phyloP scores from a whole-genome alignment of 92 coral and sea anemone genomes.

The Pocillopora meandrina region DNA sequence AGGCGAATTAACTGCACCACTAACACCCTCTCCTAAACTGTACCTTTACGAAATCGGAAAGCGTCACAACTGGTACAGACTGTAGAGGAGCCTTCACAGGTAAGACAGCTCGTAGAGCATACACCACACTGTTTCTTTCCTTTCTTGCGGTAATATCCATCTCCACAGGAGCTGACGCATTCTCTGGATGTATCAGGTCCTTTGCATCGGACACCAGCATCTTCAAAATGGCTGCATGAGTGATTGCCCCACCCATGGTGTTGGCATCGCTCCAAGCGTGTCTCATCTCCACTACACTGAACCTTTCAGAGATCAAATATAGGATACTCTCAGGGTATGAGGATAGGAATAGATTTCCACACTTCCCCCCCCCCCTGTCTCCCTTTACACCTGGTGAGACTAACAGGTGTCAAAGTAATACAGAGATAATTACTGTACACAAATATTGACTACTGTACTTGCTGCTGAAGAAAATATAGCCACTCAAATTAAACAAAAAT shows the following conservation, averaged over 20 bases:
- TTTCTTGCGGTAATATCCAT: conserved; percentile 65
- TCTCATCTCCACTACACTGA: conserved; percentile 70
- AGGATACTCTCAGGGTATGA: neutral
- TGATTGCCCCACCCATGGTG: conserved; percentile 83
- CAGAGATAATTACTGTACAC: neutral
- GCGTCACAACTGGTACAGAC: conserved; percentile 78
- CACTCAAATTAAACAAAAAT: neutral
- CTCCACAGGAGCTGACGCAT: conserved; percentile 77
- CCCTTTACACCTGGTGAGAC: too few relatives aligned
- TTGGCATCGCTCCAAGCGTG: conserved; percentile 59
- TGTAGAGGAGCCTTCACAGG: conserved; percentile 60
- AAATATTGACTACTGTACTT: neutral
- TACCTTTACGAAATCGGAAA: conserved; percentile 73
- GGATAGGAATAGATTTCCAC: too few relatives aligned
- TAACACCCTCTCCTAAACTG: neutral
- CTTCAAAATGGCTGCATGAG: conserved; percentile 92
- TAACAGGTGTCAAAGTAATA: neutral
- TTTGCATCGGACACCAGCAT: conserved; percentile 85
- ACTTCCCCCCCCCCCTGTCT: too few relatives aligned
- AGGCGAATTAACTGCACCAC: too few relatives aligned
- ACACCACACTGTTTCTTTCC: conserved; percentile 58
- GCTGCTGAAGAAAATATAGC: neutral
- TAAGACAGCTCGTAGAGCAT: conserved; percentile 73
- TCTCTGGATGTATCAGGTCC: conserved; percentile 92
- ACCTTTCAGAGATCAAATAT: conserved; percentile 13